A percentile compares a stretch with the other conserved stretches of the same genome.
Evolutionary conservation across 35 echinoderm and acorn worm genomes (phyloP).

Genomic region (Nesometra sesokonis): DNA sequence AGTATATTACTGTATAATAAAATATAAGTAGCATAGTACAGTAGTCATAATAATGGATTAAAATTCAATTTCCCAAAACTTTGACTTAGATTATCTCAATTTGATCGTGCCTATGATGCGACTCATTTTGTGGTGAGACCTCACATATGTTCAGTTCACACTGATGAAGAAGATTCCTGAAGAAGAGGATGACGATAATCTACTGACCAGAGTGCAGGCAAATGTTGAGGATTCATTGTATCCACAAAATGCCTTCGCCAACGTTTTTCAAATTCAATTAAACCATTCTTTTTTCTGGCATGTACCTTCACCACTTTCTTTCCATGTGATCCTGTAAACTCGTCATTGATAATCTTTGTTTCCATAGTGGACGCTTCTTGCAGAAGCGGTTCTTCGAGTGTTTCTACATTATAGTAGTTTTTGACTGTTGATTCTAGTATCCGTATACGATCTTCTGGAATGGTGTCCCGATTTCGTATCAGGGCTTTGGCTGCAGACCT

Average conservation of each 20-base stretch:
- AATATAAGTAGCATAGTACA: no score
- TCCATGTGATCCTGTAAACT: conserved; percentile 56
- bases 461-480: conserved; percentile 23
- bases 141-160: no score
- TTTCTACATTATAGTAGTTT: conserved; percentile 30
- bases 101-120: no score
- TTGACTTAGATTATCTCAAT: no score
- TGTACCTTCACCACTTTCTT: conserved; percentile 53
- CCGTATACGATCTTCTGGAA: conserved; percentile 46
- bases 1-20: no score
- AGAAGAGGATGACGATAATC: conserved; percentile 41
- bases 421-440: conserved; percentile 37
- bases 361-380: conserved; percentile 32
- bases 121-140: no score
- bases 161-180: neutral
- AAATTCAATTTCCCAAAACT: no score
- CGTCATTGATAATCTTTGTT: conserved; percentile 52
- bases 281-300: conserved; percentile 25
- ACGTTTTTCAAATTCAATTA: conserved; percentile 65
- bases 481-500: conserved; percentile 72
- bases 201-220: conserved; percentile 86
- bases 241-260: conserved; percentile 81
- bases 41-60: no score
- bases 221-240: conserved; percentile 52
- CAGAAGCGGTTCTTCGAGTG: conserved; percentile 28